Conservation (phyloP, 2,888 invertebrate species). For the Drosophila pegasa region DNA sequence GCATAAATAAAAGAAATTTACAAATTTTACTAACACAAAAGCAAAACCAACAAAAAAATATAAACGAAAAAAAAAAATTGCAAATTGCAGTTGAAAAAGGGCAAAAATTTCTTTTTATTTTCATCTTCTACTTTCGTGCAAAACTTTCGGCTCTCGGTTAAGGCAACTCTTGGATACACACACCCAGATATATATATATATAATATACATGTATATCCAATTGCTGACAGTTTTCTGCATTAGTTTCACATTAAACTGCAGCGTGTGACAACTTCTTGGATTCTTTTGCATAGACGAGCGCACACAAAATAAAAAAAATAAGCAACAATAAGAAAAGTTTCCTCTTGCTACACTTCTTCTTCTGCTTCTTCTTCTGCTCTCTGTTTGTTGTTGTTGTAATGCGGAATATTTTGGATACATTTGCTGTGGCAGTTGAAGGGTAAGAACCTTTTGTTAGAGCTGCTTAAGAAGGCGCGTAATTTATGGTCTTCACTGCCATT, state of each 20-base stretch:
- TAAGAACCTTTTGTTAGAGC: conserved; percentile 26
- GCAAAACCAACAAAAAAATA: conserved; percentile 3
- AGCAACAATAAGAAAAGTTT: conserved; percentile 18
- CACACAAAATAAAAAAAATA: conserved; percentile 8
- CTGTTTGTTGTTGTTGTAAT: conserved; percentile 4
- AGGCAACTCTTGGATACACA: conserved; percentile 44
- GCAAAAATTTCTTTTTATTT: conserved; percentile 20
- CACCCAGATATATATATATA: conserved; percentile 1
- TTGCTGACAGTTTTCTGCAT: conserved; percentile 32
- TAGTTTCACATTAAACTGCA: conserved; percentile 57
- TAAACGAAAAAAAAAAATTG: conserved; percentile 40
- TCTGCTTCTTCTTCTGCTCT: not conserved
- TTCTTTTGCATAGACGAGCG: conserved; percentile 16
- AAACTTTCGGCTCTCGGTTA: conserved; percentile 26
- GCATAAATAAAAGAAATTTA: conserved; percentile 3
- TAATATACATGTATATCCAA: conserved; percentile 16
- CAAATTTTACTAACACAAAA: conserved; percentile 17
- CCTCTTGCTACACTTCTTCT: conserved; percentile 3
- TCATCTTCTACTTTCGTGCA: conserved; percentile 16
- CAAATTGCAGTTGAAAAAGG: conserved; percentile 17
- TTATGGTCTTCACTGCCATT: conserved; percentile 24
- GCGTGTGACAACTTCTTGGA: conserved; percentile 52
- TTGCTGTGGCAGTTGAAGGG: conserved; percentile 14
- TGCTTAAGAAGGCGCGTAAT: conserved; percentile 46
- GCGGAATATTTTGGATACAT: conserved; percentile 56